A percentile compares a stretch with the other conserved stretches of the same genome.
phyloP scores from a whole-genome alignment of 2,888 invertebrate species.

The Lacanobia wlatinum region DNA sequence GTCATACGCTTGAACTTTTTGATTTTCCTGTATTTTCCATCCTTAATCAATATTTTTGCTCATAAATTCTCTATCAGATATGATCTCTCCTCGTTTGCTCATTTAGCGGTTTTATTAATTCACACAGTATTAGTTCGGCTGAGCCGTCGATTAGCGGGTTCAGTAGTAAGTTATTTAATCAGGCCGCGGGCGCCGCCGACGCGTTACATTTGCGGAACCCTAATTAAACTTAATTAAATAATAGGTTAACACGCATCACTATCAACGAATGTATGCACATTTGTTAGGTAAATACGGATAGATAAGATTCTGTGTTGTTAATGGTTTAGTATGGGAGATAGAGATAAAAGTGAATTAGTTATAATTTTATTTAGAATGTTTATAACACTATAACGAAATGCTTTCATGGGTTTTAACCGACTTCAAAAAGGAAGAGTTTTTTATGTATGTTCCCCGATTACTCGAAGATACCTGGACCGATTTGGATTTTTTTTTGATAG shows the following conservation, averaged over 20 bases:
- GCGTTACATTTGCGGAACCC: conserved; percentile 55
- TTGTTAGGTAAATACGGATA: conserved; percentile 16
- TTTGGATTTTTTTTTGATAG: no score
- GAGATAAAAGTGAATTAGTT: neutral
- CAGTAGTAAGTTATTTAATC: conserved; percentile 60
- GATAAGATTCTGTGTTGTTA: neutral
- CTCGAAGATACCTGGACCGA: no score
- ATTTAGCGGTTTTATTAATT: conserved; percentile 57
- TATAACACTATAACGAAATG: no score
- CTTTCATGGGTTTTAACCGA: no score
- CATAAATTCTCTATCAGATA: conserved; percentile 1
- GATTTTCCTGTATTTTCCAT: neutral
- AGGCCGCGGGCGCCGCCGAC: conserved; percentile 42
- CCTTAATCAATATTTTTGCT: conserved; percentile 6
- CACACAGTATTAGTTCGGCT: conserved; percentile 51
- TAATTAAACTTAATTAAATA: conserved; percentile 62
- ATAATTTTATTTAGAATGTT: neutral
- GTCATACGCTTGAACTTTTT: neutral
- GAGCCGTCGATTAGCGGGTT: conserved; percentile 53
- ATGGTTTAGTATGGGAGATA: neutral
- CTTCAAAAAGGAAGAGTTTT: no score
- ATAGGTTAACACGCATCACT: conserved; percentile 53
- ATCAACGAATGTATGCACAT: conserved; percentile 4
- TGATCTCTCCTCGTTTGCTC: conserved; percentile 27
- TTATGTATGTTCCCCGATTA: no score